Conservation (phyloP, 1,140 invertebrate species). For the Antheraea mylitta region DNA sequence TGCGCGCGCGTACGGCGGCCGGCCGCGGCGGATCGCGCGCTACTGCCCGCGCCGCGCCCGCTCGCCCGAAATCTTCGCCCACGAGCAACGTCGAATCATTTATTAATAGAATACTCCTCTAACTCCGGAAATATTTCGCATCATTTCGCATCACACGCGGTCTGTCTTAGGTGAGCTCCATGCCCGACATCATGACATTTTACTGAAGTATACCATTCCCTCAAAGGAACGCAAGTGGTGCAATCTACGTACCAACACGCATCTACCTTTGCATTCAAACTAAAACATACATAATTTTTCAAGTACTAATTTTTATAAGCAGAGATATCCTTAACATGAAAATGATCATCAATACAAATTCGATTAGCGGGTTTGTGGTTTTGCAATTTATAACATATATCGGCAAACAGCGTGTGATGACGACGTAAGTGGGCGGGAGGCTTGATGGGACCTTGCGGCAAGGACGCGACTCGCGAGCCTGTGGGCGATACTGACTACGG, state of each 20-base stretch:
- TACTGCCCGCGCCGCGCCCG: constrained; percentile 59
- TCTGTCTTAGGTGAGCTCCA: constrained; percentile 11
- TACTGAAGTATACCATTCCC: background rate
- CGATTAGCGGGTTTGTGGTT: background rate
- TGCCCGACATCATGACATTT: background rate
- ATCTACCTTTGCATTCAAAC: too few species aligned
- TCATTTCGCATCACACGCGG: constrained; percentile 71
- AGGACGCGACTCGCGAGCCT: constrained; percentile 46
- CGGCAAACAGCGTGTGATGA: constrained; percentile 9
- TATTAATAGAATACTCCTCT: constrained; percentile 76
- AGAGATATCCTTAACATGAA: background rate
- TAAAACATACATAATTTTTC: too few species aligned
- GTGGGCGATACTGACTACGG: constrained; percentile 40
- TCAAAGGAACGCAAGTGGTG: background rate
- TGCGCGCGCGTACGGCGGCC: constrained; percentile 68
- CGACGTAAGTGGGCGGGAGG: constrained; percentile 53
- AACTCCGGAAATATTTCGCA: constrained; percentile 78
- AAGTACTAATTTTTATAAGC: too few species aligned
- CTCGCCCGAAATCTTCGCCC: constrained; percentile 71
- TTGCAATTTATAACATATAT: constrained; percentile 10
- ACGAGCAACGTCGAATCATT: constrained; percentile 69
- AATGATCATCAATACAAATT: background rate
- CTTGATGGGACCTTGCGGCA: constrained; percentile 65
- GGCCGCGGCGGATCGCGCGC: constrained; percentile 72
- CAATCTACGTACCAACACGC: too few species aligned